These are phyloP conservation scores for Sitta carolinensis DNA, from an alignment of 2,797 vertebrate species.

Conservation along the genomic window DNA sequence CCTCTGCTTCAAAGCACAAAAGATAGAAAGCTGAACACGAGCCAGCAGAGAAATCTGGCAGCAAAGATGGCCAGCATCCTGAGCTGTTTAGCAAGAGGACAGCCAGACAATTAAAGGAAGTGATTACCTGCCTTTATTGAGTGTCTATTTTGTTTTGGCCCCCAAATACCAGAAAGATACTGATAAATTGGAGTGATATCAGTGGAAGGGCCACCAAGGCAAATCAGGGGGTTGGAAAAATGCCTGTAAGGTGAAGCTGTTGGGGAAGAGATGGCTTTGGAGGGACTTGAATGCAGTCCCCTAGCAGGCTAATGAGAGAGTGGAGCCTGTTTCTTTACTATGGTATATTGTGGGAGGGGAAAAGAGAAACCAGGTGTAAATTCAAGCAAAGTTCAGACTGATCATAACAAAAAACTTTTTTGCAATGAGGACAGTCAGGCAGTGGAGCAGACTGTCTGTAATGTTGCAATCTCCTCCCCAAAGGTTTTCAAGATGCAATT, in stretches of 20 bases:
- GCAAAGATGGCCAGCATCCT: not conserved
- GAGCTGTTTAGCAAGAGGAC: not conserved
- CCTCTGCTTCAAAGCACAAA: not conserved
- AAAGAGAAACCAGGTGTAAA: not conserved
- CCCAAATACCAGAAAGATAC: not conserved
- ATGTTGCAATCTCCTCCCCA: not conserved
- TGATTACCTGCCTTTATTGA: not conserved
- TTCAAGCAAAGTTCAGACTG: not conserved
- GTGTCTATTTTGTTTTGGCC: not conserved
- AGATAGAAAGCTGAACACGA: not conserved
- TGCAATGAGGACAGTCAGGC: not conserved
- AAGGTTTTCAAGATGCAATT: not conserved
- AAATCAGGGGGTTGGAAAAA: not conserved
- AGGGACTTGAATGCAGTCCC: not conserved
- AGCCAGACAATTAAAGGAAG: not conserved
- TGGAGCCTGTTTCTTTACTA: not conserved
- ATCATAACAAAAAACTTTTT: not conserved
- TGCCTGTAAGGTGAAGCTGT: not conserved
- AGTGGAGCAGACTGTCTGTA: not conserved
- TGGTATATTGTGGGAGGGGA: not conserved
- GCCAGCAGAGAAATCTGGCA: not conserved
- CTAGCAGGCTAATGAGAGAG: not conserved
- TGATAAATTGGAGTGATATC: not conserved
- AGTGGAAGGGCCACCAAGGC: not conserved
- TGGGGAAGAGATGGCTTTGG: not conserved